These are phyloP conservation scores for Orthosia cruda DNA, from an alignment of 2,888 invertebrate genomes.

Conservation along the genomic window DNA sequence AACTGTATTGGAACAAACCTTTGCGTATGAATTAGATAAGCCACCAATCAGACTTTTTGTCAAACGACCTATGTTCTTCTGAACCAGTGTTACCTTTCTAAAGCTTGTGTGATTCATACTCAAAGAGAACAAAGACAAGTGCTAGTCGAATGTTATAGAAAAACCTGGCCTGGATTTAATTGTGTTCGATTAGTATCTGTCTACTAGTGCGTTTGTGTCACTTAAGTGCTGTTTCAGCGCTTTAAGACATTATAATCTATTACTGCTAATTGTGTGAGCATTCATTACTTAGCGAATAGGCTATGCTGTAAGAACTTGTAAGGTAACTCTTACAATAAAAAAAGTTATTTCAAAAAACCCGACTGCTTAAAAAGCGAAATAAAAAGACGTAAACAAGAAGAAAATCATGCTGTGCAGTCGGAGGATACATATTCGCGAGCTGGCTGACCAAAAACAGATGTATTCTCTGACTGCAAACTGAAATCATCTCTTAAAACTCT, in stretches of 20 bases:
- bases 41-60: not conserved
- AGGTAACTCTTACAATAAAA: no score
- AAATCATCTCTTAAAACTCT: no score
- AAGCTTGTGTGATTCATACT: conserved; percentile 11
- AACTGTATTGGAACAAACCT: conserved; percentile 23
- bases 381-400: no score
- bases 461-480: no score
- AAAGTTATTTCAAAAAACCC: no score
- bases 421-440: no score
- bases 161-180: not conserved
- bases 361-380: no score
- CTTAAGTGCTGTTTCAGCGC: not conserved
- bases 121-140: not conserved
- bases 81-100: not conserved
- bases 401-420: no score
- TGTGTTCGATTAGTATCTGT: conserved; percentile 1
- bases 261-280: not conserved
- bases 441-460: no score
- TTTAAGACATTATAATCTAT: not conserved
- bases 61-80: not conserved
- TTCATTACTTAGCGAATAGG: not conserved
- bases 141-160: not conserved
- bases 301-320: no score
- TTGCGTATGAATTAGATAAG: not conserved
- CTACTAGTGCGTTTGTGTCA: conserved; percentile 3